Percentiles rank a stretch among this genome's conserved stretches.
Evolutionary conservation across 2,797 vertebrate genomes (phyloP).

Genomic region (Rousettus madagascariensis): DNA sequence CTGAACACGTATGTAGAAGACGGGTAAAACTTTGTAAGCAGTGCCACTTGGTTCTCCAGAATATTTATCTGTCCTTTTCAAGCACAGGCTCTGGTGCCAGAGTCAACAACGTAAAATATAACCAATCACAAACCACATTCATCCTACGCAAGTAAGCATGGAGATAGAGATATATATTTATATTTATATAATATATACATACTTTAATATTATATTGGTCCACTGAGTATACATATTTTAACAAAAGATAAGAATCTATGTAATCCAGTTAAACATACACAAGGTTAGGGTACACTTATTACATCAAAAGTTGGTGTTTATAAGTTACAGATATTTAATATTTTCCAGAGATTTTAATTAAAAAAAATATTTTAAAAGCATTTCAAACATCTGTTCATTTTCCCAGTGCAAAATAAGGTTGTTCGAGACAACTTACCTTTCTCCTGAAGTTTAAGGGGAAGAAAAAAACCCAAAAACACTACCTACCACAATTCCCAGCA

Average conservation of each 20-base stretch:
- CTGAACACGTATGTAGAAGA: constrained; percentile 81
- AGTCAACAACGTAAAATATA: constrained; percentile 84
- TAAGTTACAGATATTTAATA: constrained; percentile 83
- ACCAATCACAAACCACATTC: constrained; percentile 83
- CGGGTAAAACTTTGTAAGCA: constrained; percentile 88
- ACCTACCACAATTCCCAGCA: constrained; percentile 22
- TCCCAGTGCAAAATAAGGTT: constrained; percentile 86
- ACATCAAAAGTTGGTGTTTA: constrained; percentile 80
- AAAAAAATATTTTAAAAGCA: constrained; percentile 76
- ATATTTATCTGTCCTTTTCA: constrained; percentile 86
- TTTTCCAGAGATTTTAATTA: constrained; percentile 82
- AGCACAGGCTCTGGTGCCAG: constrained; percentile 84
- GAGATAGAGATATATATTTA: constrained; percentile 81
- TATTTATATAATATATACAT: constrained; percentile 85
- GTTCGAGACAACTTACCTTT: constrained; percentile 80
- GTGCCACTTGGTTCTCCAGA: constrained; percentile 86
- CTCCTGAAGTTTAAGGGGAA: constrained; percentile 77
- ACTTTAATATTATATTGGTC: constrained; percentile 86
- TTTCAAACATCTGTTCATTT: constrained; percentile 82
- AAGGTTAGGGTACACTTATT: constrained; percentile 85
- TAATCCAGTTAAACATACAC: constrained; percentile 86
- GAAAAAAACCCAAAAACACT: not conserved
- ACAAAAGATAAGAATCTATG: constrained; percentile 85
- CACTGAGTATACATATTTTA: constrained; percentile 85
- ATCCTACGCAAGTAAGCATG: constrained; percentile 81